Evolutionary conservation across 1,140 invertebrate genomes (phyloP), one percentile per base, ranked within the genome.

Genomic region (Potamilus streckersoni): DNA sequence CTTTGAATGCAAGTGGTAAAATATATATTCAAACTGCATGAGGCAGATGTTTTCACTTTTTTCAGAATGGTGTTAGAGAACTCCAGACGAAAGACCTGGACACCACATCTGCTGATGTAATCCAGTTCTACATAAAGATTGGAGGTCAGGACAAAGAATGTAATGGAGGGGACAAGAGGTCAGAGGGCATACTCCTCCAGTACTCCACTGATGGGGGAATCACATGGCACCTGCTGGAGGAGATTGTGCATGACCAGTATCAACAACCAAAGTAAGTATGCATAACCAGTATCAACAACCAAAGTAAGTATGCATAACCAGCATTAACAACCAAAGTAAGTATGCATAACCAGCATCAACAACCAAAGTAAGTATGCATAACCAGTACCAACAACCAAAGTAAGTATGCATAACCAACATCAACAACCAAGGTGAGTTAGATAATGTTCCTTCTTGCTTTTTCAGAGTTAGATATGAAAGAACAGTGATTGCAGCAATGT

Each of bases 121-220:
- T 89, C 14, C 80, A 86, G 80, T 89, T 89, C 73, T 89, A 88
- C 67, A 73, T 87, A 16, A 83, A 82, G 27, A 80, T 88, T 17
- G 88, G 84, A 17, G 88, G 87, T 16, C 71, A 63, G 11, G 70
- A 73, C 20, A 74, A 81, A 14, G 74, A 80, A 17, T 89, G 88
- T 79, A 81, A 76, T 71, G 87, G 87, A 20, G 82, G 79, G 20
- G 82, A 87, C 2, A 73, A 71, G 1, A 64, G 85, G 38, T 74
- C 80, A 11, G 83, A 88, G 68, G 83, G 85, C 14, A 76, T 91
- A 2, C 72, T 89, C 20, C 70, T 91, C 17, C 84, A 90, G 74
- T 91, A 87, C 79, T 89, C 88, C 12, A 84, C 73, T 17, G 81
- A 91, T 84, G 87, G 86, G 23, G 89, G 90, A 13, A 87, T 86